Evolutionary conservation across 2,113 vertebrate genomes (phyloP), one percentile per base, ranked within the genome.

Genomic region (Electrona antarctica): DNA sequence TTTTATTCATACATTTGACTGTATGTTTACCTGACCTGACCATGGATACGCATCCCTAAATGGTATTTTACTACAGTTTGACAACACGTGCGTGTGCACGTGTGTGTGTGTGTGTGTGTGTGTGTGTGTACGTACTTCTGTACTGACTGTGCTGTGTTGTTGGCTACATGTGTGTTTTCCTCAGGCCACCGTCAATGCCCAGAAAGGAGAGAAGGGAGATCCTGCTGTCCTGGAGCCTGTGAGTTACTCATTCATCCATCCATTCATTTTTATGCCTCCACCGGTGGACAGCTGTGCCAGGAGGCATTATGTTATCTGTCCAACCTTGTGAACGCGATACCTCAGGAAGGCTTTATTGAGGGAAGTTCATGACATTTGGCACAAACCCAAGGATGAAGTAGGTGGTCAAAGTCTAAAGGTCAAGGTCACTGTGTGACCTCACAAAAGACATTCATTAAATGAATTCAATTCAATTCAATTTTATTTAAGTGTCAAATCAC

Each of bases 131-230:
- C 46, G n/a, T 47, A 15, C 13, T 0, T 78, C 52, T 74, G 65
- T 91, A 89, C 84, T 95, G 91, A 95, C 79, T 69, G 82, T 6
- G 28, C 76, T 89, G 76, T 90, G 86, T 78, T 93, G 90, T 90
- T 92, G 93, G 90, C 89, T 94, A 93, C 90, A 91, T 95, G 89
- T 95, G 84, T 96, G 93, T 94, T 90, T 94, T 90, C 90, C 90
- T 89, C 95, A 97, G 96, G 91, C 90, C 57, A 84, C 90, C n/a
- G 73, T 94, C 81, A 92, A 88, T 71, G 95, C 92, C 71, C 76
- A 91, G 67, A 98, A 98, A 83, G 96, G 96, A 87, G 95, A 98
- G 72, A 96, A 98, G 74, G 96, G 96, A 52, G 95, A 96, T 0
- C 92, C 96, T 5, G 96, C 96, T 0, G 93, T 95, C 54, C 60